Evolutionary conservation across 2,888 invertebrate genomes (phyloP), one percentile per base, ranked within the genome.

Genomic region (Heliconius sara): DNA sequence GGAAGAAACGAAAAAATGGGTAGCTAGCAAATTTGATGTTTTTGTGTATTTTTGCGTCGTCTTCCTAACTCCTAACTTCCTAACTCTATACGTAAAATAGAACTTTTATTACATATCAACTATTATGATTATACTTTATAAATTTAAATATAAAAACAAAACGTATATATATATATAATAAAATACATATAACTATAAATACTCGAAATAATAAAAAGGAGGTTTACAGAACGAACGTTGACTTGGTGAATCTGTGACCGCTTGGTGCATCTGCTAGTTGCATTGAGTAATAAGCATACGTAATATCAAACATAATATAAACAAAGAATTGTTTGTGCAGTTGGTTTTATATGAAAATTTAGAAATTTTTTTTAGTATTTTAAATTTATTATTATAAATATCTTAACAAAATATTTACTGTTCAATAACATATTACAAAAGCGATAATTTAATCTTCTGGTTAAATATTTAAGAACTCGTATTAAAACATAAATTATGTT

Each of bases 261-360:
- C 70, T 25, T 25, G 43, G 43, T 73, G 60, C 72, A 72, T 72
- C n/a, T 72, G 52, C 52, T 57, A 68, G 27, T 72, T 72, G 72
- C 57, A 72, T 72, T 30, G 10, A 72, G 57, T 72, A 57, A 57
- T 22, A 57, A 72, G 16, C 57, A 52, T 9, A 12, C 27, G 5
- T 57, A 72, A 72, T 57, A 34, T 57, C 19, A 30, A 22, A 25
- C 25, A 65, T 72, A 72, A 71, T 27, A 75, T 47, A 22, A 22
- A 13, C 30, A 30, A 63, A 43, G 30, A 27, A 3, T 22, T 77
- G 71, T 77, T 77, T 71, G 65, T 52, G 30, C 71, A 77, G 63
- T 65, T 77, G 77, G 71, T 43, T 68, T 34, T 10, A 57, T 25
- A 34, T 34, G 27, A 19, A 72, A 34, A 73, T 39, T 25, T n/a